These are phyloP conservation scores for Eulemur albifrons DNA, from an alignment of 2,797 vertebrate species.

Conservation along the genomic window DNA sequence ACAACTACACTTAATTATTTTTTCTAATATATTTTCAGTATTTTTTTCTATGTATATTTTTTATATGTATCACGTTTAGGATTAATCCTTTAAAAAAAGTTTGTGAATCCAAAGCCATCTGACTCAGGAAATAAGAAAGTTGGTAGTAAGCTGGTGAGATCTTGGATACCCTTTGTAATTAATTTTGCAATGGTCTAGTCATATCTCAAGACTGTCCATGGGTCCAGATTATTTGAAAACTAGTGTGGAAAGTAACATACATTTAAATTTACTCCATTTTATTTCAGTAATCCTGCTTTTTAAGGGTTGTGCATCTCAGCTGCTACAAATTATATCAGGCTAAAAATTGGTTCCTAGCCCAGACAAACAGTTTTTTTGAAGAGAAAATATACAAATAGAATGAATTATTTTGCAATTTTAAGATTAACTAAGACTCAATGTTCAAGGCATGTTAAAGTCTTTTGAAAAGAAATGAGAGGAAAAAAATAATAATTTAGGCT, in stretches of 20 bases:
- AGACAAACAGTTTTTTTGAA: conserved; percentile 39
- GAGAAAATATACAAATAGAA: conserved; percentile 42
- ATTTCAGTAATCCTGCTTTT: conserved; percentile 56
- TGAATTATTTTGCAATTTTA: conserved; percentile 69
- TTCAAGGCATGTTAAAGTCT: conserved; percentile 29
- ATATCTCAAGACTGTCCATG: background rate
- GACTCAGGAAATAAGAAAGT: background rate
- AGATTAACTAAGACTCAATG: conserved; percentile 49
- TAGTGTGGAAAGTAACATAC: conserved; percentile 38
- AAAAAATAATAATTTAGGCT: background rate
- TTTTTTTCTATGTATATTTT: background rate
- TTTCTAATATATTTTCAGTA: background rate
- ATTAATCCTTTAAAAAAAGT: background rate
- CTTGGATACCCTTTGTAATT: background rate
- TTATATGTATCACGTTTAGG: background rate
- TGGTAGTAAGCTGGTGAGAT: background rate
- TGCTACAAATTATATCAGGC: conserved; percentile 53
- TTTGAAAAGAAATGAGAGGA: conserved; percentile 25
- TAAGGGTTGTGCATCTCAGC: background rate
- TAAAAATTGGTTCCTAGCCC: conserved; percentile 65
- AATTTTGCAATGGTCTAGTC: background rate
- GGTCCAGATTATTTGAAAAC: conserved; percentile 43
- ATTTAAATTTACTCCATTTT: conserved; percentile 43
- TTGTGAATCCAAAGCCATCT: background rate
- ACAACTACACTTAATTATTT: background rate